Percentiles rank a stretch among this genome's conserved stretches.
Conservation (phyloP, 2,888 invertebrate species). For the Apamea epomidion region DNA sequence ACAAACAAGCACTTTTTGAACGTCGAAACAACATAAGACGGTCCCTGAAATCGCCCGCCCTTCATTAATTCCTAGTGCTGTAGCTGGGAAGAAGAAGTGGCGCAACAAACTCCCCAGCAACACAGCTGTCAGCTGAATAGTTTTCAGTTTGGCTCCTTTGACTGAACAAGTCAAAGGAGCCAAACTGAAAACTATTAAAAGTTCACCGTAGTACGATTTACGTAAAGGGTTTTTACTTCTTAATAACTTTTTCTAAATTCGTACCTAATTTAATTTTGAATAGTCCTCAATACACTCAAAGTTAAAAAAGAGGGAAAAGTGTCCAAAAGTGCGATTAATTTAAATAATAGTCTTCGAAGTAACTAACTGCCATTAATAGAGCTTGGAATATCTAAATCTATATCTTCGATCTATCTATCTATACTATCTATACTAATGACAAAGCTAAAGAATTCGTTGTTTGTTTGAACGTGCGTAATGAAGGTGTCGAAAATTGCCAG, state of each 20-base stretch:
- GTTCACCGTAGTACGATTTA: not conserved
- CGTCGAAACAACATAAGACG: too few species aligned
- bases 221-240: not conserved
- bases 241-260: not conserved
- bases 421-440: too few species aligned
- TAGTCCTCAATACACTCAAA: not conserved
- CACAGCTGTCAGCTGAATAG: not conserved
- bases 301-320: not conserved
- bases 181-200: not conserved
- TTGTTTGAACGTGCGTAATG: not conserved
- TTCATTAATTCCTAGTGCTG: too few species aligned
- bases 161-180: not conserved
- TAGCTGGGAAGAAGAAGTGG: too few species aligned
- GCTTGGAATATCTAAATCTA: too few species aligned
- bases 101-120: not conserved
- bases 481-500: conserved; percentile 4
- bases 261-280: not conserved
- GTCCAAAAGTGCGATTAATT: not conserved
- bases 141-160: too few species aligned
- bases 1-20: too few species aligned
- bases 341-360: not conserved
- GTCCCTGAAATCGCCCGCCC: too few species aligned
- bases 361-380: conserved; percentile 10
- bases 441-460: too few species aligned
- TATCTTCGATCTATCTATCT: too few species aligned